Base-by-base conservation (phyloP, 2,797 vertebrate genomes). In the Lacerta bilineata region DNA sequence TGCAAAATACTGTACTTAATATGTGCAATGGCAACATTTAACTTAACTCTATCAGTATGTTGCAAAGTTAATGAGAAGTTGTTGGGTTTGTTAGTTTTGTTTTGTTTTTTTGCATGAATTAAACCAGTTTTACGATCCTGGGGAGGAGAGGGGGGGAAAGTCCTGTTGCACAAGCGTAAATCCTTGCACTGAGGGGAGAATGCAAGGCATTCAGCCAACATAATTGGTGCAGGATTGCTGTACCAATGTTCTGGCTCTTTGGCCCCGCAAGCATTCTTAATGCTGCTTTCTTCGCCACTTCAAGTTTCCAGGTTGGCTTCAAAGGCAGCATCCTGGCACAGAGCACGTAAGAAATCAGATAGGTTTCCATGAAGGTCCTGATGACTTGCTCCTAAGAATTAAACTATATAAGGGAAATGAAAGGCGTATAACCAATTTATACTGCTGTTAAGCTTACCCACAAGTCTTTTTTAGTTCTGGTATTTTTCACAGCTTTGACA, bases 401-500 rank as follows among this genome's bases (percentile, higher is more conserved):
- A 80, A 72, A 69, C 25, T 79, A 59, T 79, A 66, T 29, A 20
- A 15, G 23, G 23, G 33, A 33, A 74, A 74, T 33, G 33, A 10
- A 25, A 41, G 39, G 39, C 27, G 43, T 25, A 41, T 33, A 72
- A 39, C 33, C 6, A 78, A n/a, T 20, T 46, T 18, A 71, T 13
- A 80, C 3, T n/a, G 46, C 46, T 80, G 25, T 20, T 41, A n/a
- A 74, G 7, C 18, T 20, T 39, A 27, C 8, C 25, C 46, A 8
- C 20, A 68, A 33, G n/a, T 17, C 23, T 46, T 69, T 69, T 79
- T 7, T 36, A 46, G 18, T 20, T 55, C 29, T 84, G 43, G 10
- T 91, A 77, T 80, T 91, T 46, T 43, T 87, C 91, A 92, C 68
- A 85, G 33, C 71, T 91, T 64, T 92, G 89, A 94, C 85, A 95